Evolutionary conservation across 2,113 vertebrate genomes (phyloP).

Genomic region (Chionis minor): DNA sequence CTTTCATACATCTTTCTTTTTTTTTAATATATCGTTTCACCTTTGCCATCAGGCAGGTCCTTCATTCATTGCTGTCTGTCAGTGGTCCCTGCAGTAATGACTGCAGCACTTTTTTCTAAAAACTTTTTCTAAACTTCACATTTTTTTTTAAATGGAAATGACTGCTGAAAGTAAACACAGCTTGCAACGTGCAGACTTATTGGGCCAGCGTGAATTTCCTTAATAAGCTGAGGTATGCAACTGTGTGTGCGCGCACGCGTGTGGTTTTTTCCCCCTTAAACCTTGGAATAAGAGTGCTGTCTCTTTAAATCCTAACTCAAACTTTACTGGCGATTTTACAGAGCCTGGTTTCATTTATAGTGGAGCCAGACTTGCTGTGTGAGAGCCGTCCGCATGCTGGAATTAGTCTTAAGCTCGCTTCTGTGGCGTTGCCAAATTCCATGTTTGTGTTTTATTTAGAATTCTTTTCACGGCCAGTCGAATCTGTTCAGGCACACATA

Average conservation of each 20-base stretch:
- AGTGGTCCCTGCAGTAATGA: slow-evolving; percentile 22
- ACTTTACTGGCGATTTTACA: slow-evolving; percentile 86
- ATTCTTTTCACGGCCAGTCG: slow-evolving; percentile 89
- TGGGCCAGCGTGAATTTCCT: slow-evolving; percentile 55
- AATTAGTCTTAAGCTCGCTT: slow-evolving; percentile 87
- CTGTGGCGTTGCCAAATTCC: slow-evolving; percentile 86
- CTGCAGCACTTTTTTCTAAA: slow-evolving; percentile 12
- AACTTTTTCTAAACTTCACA: not conserved
- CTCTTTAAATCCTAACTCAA: slow-evolving; percentile 85
- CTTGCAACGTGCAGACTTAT: slow-evolving; percentile 65
- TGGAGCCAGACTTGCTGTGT: slow-evolving; percentile 90
- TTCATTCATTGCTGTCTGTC: not conserved
- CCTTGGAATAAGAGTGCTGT: slow-evolving; percentile 69
- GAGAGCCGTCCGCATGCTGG: slow-evolving; percentile 85
- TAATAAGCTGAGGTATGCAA: slow-evolving; percentile 31
- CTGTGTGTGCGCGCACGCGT: not conserved
- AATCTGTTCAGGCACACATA: slow-evolving; percentile 82
- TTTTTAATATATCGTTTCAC: not conserved
- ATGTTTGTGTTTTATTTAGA: slow-evolving; percentile 90
- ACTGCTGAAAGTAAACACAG: slow-evolving; percentile 66
- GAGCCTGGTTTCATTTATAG: slow-evolving; percentile 93
- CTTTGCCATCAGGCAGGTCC: not conserved
- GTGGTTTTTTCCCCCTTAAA: not conserved
- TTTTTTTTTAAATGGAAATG: slow-evolving; percentile 33
- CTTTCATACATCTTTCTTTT: not conserved